These are phyloP conservation scores for Gnathonemus longibarbis DNA, from an alignment of 2,113 vertebrate species.

Conservation along the genomic window DNA sequence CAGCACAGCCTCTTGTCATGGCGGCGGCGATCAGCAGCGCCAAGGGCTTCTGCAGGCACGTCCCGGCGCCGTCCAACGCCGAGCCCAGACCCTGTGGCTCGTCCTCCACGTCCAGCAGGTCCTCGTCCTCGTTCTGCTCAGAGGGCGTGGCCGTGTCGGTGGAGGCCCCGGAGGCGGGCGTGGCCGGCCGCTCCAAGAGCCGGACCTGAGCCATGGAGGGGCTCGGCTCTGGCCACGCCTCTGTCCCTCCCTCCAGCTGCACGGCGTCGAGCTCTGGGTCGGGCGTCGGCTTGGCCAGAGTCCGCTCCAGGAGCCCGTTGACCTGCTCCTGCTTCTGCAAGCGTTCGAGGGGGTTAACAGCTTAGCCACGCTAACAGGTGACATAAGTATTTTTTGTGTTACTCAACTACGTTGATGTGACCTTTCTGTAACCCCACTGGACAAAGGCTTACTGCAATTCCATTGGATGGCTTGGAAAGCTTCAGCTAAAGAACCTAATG, in stretches of 20 bases:
- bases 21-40: conserved; percentile 94
- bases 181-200: conserved; percentile 84
- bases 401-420: background rate
- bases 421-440: background rate
- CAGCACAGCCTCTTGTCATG: conserved; percentile 93
- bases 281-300: conserved; percentile 72
- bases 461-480: background rate
- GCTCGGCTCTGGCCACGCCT: conserved; percentile 35
- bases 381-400: background rate
- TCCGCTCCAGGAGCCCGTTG: conserved; percentile 81
- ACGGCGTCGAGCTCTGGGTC: conserved; percentile 72
- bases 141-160: conserved; percentile 73
- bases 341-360: background rate
- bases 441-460: background rate
- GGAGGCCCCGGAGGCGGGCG: conserved; percentile 87
- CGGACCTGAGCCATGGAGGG: conserved; percentile 75
- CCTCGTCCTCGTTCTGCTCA: conserved; percentile 93
- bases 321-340: conserved; percentile 87
- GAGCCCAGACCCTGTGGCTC: conserved; percentile 65
- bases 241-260: conserved; percentile 59
- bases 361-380: background rate
- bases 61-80: conserved; percentile 73
- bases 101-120: conserved; percentile 89
- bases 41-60: conserved; percentile 87
- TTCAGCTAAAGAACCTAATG: background rate